Evolutionary conservation across 37 sponge, comb jelly and placozoan genomes (phyloP).

Genomic region (Halisarca cf. caerulea): DNA sequence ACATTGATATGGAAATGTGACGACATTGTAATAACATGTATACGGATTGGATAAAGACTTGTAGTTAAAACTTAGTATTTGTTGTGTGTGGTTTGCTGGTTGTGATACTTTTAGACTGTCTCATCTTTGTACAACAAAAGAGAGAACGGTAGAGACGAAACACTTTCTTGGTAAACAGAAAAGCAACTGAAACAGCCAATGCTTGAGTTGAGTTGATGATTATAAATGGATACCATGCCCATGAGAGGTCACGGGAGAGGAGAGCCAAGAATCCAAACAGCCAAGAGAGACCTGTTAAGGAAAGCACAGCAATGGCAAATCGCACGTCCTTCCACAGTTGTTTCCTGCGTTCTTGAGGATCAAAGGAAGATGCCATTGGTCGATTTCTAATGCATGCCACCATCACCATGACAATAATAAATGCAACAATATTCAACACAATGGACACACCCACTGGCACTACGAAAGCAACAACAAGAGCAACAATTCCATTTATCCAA

Average conservation of each 20-base stretch:
- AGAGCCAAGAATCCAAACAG: constrained; percentile 56
- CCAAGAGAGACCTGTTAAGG: constrained; percentile 52
- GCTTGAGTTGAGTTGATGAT: constrained; percentile 55
- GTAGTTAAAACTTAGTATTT: too few species aligned
- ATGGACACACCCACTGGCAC: constrained; percentile 19
- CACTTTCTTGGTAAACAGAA: constrained; percentile 30
- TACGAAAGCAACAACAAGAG: constrained; percentile 42
- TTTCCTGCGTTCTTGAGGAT: background rate
- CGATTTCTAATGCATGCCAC: background rate
- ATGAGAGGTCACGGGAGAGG: background rate
- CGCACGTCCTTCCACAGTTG: background rate
- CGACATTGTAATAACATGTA: too few species aligned
- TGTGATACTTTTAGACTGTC: too few species aligned
- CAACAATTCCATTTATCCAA: constrained; percentile 48
- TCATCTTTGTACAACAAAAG: too few species aligned
- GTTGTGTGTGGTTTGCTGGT: too few species aligned
- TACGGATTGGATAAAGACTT: too few species aligned
- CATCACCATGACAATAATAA: background rate
- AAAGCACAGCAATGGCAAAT: constrained; percentile 10
- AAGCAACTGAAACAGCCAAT: constrained; percentile 20
- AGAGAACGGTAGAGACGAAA: constrained; percentile 20
- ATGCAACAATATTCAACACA: constrained; percentile 6
- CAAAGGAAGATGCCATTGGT: background rate
- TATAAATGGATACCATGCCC: constrained; percentile 60
- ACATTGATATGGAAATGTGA: too few species aligned